Base-by-base conservation (phyloP, 2,888 invertebrate species). In the Cheilosia grossa region DNA sequence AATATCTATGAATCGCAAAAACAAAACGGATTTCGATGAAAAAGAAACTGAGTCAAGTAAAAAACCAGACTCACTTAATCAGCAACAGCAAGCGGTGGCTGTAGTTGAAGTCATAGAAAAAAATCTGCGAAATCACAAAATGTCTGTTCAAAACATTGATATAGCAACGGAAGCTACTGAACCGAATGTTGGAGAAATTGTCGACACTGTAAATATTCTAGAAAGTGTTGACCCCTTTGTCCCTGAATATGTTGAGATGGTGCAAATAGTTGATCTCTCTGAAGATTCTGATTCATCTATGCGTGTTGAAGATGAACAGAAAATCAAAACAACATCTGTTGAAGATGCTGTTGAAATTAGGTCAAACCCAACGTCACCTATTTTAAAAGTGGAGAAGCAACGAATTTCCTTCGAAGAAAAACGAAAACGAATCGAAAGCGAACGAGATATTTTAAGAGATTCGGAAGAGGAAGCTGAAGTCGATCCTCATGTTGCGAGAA, bases 31-130 rank as follows among this genome's bases (percentile, higher is more conserved):
- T 15, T n/a, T 5, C 2, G 37, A 56, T 33, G 51, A 58, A 40
- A 58, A 59, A 19, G 40, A 47, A 27, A 49, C 47, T 19, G 90
- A 89, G 30, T 89, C 89, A 79, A 89, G 91, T 21, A 89, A 88
- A 3, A 88, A 89, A 42, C 87, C 88, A 42, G 82, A 87, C 15
- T 74, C 85, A 54, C 9, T 4, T 17, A 51, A 53, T 77, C 49
- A 59, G 27, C 75, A 33, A 53, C 67, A 2, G 82, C 79, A 40
- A 70, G 81, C 64, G 64, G 87, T 13, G 66, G 94, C 93, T 87
- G 93, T 95, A 87, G 96, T 96, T 15, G 96, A 94, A 88, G 94
- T 96, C 1, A 94, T 93, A 86, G 95, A 94, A 89, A 94, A 93
- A 89, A 95, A 96, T 90, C 94, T 96, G 63, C 91, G 94, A 1